phyloP scores from a whole-genome alignment of 2,113 vertebrate species.

The Hypocryptadius cinnamomeus region DNA sequence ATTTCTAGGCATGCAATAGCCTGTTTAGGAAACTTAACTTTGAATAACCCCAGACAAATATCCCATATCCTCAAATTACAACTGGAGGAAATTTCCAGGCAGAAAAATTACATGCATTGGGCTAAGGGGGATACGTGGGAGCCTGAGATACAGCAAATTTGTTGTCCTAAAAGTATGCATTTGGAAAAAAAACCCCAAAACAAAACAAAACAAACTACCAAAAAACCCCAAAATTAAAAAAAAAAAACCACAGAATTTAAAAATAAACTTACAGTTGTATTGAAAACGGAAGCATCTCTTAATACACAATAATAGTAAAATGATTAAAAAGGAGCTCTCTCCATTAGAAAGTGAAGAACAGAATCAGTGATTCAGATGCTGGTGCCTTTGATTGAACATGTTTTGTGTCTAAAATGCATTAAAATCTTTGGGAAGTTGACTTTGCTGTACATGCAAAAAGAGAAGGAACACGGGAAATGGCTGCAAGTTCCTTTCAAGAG shows the following conservation, averaged over 20 bases:
- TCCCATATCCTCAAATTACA: background rate
- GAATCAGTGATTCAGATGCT: background rate
- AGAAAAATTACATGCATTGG: background rate
- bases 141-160: background rate
- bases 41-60: background rate
- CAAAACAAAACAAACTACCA: background rate
- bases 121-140: background rate
- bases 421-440: background rate
- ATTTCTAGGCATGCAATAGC: background rate
- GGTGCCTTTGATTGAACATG: background rate
- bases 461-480: background rate
- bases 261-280: background rate
- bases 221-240: background rate
- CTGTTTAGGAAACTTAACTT: background rate
- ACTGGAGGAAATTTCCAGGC: background rate
- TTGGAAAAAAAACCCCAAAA: too few relatives aligned
- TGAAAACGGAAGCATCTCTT: background rate
- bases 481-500: background rate
- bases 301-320: background rate
- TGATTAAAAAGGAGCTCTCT: background rate
- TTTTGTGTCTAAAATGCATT: background rate
- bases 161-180: background rate
- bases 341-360: background rate
- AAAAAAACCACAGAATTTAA: background rate
- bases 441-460: background rate